Percentiles rank a stretch among this genome's conserved stretches.
Evolutionary conservation across 1,140 invertebrate species (phyloP).

Genomic region (Drosophila auraria): DNA sequence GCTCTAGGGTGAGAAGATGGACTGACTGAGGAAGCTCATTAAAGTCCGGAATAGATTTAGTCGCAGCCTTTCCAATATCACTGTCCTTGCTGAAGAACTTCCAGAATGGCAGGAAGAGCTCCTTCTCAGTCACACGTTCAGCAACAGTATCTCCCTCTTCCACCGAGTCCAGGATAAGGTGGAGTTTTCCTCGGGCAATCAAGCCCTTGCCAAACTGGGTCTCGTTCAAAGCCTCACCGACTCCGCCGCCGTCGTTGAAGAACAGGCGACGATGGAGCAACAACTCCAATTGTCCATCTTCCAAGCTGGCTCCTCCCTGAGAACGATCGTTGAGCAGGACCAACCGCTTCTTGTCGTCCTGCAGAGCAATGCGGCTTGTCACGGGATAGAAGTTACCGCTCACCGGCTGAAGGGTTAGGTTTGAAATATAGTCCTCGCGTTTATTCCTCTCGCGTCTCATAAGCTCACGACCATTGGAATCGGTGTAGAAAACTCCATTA

Average conservation of each 20-base stretch:
- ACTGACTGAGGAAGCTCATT: constrained; percentile 88
- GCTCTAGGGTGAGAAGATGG: constrained; percentile 94
- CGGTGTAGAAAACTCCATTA: constrained; percentile 93
- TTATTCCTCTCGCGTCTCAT: constrained; percentile 90
- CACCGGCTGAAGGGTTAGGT: constrained; percentile 88
- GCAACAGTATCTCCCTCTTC: constrained; percentile 26
- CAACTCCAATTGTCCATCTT: constrained; percentile 91
- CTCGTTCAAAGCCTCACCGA: constrained; percentile 97
- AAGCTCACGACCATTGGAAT: constrained; percentile 96
- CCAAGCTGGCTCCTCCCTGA: constrained; percentile 93
- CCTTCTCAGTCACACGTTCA: constrained; percentile 56
- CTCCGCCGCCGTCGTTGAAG: constrained; percentile 96
- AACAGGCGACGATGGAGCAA: constrained; percentile 95
- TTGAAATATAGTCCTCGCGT: constrained; percentile 90
- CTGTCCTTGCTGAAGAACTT: constrained; percentile 72
- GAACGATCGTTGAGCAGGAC: constrained; percentile 93
- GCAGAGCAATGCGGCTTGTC: constrained; percentile 91
- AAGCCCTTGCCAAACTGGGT: constrained; percentile 91
- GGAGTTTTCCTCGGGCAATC: constrained; percentile 92
- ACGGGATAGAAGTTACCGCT: constrained; percentile 97
- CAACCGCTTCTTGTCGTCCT: constrained; percentile 86
- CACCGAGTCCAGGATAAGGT: constrained; percentile 86
- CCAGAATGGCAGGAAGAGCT: constrained; percentile 69
- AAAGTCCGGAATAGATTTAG: constrained; percentile 38
- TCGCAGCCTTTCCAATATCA: constrained; percentile 58